Evolutionary conservation across 2,797 vertebrate species (phyloP).

Genomic region (Catamblyrhynchus diadema): DNA sequence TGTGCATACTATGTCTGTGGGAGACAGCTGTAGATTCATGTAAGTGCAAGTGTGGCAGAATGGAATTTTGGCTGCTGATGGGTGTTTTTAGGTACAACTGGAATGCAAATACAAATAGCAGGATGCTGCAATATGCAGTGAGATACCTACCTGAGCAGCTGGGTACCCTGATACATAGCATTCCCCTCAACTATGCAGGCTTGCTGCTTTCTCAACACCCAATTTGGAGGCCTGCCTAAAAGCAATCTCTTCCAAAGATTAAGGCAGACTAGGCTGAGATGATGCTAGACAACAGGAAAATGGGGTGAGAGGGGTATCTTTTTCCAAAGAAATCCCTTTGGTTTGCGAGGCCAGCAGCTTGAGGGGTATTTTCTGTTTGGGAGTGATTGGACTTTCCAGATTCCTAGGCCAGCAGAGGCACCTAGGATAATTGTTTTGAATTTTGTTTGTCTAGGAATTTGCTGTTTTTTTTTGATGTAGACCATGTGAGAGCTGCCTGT

Average conservation of each 20-base stretch:
- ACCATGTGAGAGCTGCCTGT: background rate
- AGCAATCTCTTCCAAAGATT: background rate
- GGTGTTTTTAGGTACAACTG: background rate
- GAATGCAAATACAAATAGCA: background rate
- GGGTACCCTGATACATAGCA: fast-evolving
- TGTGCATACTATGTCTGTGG: fast-evolving
- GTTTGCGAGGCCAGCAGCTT: background rate
- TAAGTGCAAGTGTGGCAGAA: background rate
- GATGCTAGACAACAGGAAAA: background rate
- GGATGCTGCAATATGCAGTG: background rate
- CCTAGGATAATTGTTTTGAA: background rate
- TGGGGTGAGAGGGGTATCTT: background rate
- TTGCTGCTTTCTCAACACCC: background rate
- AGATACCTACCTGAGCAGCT: background rate
- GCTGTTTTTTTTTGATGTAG: background rate
- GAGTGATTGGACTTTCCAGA: background rate
- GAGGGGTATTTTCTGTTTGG: background rate
- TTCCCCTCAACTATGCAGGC: background rate
- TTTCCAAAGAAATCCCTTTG: background rate
- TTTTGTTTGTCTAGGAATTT: background rate
- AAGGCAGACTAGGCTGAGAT: background rate
- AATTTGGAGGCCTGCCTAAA: background rate
- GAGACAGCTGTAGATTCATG: background rate
- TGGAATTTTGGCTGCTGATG: background rate
- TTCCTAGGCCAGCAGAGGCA: background rate